Conservation (phyloP, 2,797 vertebrate species). For the Danio jaintianensis region DNA sequence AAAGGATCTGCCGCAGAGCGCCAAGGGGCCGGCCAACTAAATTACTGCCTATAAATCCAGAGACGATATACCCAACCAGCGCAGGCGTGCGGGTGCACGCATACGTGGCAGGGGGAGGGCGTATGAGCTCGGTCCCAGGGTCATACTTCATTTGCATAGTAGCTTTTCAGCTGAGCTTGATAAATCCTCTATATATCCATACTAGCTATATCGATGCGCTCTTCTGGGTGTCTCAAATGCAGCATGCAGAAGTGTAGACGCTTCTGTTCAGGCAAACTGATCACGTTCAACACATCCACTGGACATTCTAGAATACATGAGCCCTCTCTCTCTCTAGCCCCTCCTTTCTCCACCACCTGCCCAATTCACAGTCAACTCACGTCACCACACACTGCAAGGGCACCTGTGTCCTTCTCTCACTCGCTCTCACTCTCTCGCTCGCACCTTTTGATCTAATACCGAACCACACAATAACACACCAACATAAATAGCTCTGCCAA, state of each 20-base stretch:
- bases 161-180: constrained; percentile 56
- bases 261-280: constrained; percentile 60
- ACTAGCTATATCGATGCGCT: constrained; percentile 32
- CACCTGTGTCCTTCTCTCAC: constrained; percentile 85
- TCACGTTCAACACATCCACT: constrained; percentile 62
- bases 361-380: constrained; percentile 86
- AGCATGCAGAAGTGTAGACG: constrained; percentile 34
- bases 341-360: constrained; percentile 78
- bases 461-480: constrained; percentile 60
- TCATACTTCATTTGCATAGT: constrained; percentile 61
- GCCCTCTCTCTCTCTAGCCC: constrained; percentile 54
- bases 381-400: constrained; percentile 86
- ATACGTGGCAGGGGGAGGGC: constrained; percentile 42
- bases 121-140: constrained; percentile 49
- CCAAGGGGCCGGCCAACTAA: constrained; percentile 80
- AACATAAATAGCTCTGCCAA: constrained; percentile 77
- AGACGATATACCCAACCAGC: constrained; percentile 54
- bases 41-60: constrained; percentile 83
- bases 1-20: constrained; percentile 81
- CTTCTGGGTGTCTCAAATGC: constrained; percentile 41
- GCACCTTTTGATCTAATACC: constrained; percentile 55
- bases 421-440: constrained; percentile 40
- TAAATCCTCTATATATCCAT: constrained; percentile 51
- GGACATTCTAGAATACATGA: constrained; percentile 65
- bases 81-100: constrained; percentile 42